Evolutionary conservation across 2,797 vertebrate species (phyloP), one percentile per base, ranked within the genome.

Genomic region (Eulemur rubriventer): DNA sequence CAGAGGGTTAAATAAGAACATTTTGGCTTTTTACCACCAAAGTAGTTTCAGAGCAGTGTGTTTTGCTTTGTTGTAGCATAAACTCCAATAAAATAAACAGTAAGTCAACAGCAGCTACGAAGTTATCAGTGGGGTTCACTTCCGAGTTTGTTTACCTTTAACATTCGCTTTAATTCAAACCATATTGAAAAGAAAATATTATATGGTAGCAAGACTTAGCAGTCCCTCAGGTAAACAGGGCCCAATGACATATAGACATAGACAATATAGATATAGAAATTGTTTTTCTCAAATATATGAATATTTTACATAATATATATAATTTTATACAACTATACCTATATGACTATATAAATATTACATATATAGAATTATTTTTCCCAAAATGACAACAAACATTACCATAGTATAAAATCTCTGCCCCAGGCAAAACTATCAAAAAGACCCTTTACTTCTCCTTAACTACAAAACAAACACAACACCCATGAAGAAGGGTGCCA

Each of bases 81-180:
- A 83, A 69, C n/a, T 57, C 87, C 63, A 90, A 70, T 69, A 84
- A 94, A 95, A 61, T 78, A 30, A 95, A 61, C 24, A 79, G 48
- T 78, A 78, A 89, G 65, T 93, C 93, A 96, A 69, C 7, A 95
- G 67, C 72, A 88, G 55, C 80, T 75, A 81, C 65, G 61, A 90
- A 67, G n/a, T 87, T 75, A 78, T 94, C 73, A 70, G 48, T 89
- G 55, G 72, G n/a, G 22, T 78, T 96, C 86, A 87, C 28, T 41
- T 18, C 12, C 33, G 26, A 33, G 28, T 70, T 96, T 95, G 28
- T 83, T 95, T 86, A 50, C 33, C 73, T 89, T 92, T 83, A 93
- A 76, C 30, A 85, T 91, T 79, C 79, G 12, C 41, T 76, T 96
- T 94, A 89, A 97, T 94, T 96, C 41, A 93, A 96, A 93, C 75